phyloP scores from a whole-genome alignment of 2,888 invertebrate genomes.

The Deroplatys truncata region DNA sequence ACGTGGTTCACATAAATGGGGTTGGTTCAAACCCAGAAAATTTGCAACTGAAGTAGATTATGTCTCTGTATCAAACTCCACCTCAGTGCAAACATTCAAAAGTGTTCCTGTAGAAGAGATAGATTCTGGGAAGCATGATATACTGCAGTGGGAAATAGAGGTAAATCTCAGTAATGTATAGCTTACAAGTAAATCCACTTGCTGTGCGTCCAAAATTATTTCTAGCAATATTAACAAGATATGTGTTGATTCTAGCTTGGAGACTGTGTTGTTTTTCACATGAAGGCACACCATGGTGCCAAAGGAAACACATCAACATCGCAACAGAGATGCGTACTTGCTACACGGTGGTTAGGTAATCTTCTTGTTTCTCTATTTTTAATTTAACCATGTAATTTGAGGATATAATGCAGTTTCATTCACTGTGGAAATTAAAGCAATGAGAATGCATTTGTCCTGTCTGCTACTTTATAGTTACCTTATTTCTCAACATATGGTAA shows the following conservation, averaged over 20 bases:
- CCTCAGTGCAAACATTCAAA: background rate
- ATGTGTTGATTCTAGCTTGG: background rate
- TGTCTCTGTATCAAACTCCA: background rate
- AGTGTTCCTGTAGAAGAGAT: slow-evolving; percentile 3
- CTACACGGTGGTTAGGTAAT: slow-evolving; percentile 12
- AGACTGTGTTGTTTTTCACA: slow-evolving; percentile 15
- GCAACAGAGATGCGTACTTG: slow-evolving; percentile 2
- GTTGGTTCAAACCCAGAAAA: slow-evolving; percentile 37
- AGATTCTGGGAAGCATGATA: background rate
- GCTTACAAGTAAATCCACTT: too few species aligned
- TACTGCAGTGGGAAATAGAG: slow-evolving; percentile 14
- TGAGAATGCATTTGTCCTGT: too few species aligned
- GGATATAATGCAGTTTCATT: too few species aligned
- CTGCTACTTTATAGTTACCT: too few species aligned
- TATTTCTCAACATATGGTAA: too few species aligned
- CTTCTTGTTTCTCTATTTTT: background rate
- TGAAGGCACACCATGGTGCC: slow-evolving; percentile 6
- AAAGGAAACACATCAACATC: background rate
- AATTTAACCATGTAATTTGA: too few species aligned
- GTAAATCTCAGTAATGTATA: background rate
- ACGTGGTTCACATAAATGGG: slow-evolving; percentile 38
- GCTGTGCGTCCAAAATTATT: too few species aligned
- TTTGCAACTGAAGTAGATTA: slow-evolving; percentile 37
- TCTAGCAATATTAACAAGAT: too few species aligned
- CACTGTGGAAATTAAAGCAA: too few species aligned